Evolutionary conservation across 2,888 invertebrate species (phyloP).

Genomic region (Campoplex capitator): DNA sequence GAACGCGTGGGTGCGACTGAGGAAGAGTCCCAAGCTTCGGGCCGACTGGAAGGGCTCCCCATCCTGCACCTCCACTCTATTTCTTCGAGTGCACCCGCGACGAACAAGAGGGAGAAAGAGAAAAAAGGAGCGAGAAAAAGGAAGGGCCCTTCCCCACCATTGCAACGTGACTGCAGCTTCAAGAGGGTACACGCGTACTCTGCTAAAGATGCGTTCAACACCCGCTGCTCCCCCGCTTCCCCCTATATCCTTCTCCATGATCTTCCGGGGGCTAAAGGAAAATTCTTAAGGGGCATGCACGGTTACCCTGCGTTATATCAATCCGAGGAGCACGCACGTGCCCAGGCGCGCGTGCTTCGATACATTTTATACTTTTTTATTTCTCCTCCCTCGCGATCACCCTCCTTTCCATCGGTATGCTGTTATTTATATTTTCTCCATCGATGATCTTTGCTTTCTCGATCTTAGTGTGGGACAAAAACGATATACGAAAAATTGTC

Average conservation of each 20-base stretch:
- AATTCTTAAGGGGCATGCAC: constrained; percentile 61
- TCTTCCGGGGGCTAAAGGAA: constrained; percentile 37
- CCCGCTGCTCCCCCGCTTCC: constrained; percentile 15
- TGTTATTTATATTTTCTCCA: background rate
- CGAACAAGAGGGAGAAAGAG: constrained; percentile 36
- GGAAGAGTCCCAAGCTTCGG: constrained; percentile 64
- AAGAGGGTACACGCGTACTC: constrained; percentile 28
- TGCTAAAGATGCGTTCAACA: constrained; percentile 45
- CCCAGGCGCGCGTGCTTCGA: constrained; percentile 21
- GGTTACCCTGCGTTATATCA: constrained; percentile 41
- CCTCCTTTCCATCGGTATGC: background rate
- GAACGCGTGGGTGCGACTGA: constrained; percentile 80
- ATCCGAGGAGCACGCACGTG: constrained; percentile 38
- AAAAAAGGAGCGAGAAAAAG: constrained; percentile 52
- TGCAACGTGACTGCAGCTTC: constrained; percentile 58
- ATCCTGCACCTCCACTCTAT: constrained; percentile 63
- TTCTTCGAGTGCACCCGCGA: constrained; percentile 41
- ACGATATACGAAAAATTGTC: background rate
- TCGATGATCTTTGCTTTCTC: background rate
- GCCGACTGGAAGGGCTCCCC: constrained; percentile 59
- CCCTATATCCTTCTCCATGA: background rate
- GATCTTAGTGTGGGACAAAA: background rate
- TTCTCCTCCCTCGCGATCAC: background rate
- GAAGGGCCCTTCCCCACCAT: constrained; percentile 62
- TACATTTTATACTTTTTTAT: constrained; percentile 8